Evolutionary conservation across 2,797 vertebrate genomes (phyloP).

Genomic region (Discoglossus pictus): DNA sequence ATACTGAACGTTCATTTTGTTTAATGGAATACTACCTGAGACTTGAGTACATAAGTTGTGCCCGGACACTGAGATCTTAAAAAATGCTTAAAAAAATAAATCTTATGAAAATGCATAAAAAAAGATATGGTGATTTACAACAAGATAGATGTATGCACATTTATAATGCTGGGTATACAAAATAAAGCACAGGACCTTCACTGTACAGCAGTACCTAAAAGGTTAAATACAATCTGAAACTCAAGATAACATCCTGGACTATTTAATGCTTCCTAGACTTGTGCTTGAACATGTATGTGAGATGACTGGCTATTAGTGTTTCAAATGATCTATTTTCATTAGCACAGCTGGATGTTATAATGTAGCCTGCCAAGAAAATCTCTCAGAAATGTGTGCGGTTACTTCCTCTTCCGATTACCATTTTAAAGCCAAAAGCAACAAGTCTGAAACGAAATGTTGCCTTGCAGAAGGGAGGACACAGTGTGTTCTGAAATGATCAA

Average conservation of each 20-base stretch:
- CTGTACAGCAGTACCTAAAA: slow-evolving; percentile 7
- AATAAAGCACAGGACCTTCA: neutral
- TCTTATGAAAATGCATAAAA: too few species aligned
- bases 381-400: slow-evolving; percentile 48
- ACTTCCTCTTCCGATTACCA: slow-evolving; percentile 49
- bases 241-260: slow-evolving; percentile 28
- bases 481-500: slow-evolving; percentile 21
- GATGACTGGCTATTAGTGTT: slow-evolving; percentile 47
- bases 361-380: slow-evolving; percentile 43
- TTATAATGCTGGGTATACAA: slow-evolving; percentile 3
- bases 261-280: slow-evolving; percentile 16
- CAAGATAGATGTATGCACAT: slow-evolving; percentile 28
- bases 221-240: slow-evolving; percentile 42
- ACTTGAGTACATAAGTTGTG: too few species aligned
- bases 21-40: too few species aligned
- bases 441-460: slow-evolving; percentile 28
- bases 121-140: too few species aligned
- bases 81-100: too few species aligned
- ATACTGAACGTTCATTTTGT: too few species aligned
- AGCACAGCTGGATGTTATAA: slow-evolving; percentile 50
- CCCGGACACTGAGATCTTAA: too few species aligned
- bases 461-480: slow-evolving; percentile 22
- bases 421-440: slow-evolving; percentile 50
- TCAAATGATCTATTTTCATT: slow-evolving; percentile 51
- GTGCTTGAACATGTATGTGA: slow-evolving; percentile 45